Evolutionary conservation across 2,888 invertebrate species (phyloP), one percentile per base, ranked within the genome.

Genomic region (Argynnis bischoffii): DNA sequence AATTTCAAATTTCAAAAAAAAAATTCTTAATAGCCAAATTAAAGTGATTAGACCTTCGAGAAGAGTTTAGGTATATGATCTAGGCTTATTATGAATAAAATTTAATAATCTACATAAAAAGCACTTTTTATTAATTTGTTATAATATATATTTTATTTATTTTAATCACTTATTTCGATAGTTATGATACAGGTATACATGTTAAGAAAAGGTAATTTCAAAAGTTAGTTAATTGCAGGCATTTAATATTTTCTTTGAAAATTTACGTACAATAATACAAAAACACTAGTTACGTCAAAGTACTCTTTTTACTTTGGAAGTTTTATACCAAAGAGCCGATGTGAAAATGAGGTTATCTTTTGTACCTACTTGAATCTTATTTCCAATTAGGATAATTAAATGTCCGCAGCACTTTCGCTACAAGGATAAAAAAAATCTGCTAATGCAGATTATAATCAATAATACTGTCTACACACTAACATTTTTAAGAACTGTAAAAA

Each of bases 351-450:
- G 59, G 59, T 59, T 59, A 59, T 59, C 59, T 59, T 59, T 59
- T 59, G 59, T 59, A 59, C 26, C 57, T 48, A 59, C 48, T 59
- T 48, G 31, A 59, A 48, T 59, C 48, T 59, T 59, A 59, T 59
- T 59, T 48, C 59, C 59, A 59, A 59, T 59, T 59, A 59, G 59
- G 48, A 59, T 59, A 59, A 59, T 59, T 59, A 59, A 59, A 59
- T 48, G 48, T 59, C 59, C 59, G 48, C 48, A 48, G 59, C 6
- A 59, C 31, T 59, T 59, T 31, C 16, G 31, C 48, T 26, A 48
- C 31, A 59, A 31, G 3, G 13, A 31, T 21, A 47, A 59, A 21
- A 16, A 13, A n/a, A 55, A 59, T 31, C 6, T 46, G 21, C 15
- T 8, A 46, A 46, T 21, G 15, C 1, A 56, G 11, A 41, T 41